Conservation (phyloP, 1,140 invertebrate genomes). For the Bombus pascuorum region DNA sequence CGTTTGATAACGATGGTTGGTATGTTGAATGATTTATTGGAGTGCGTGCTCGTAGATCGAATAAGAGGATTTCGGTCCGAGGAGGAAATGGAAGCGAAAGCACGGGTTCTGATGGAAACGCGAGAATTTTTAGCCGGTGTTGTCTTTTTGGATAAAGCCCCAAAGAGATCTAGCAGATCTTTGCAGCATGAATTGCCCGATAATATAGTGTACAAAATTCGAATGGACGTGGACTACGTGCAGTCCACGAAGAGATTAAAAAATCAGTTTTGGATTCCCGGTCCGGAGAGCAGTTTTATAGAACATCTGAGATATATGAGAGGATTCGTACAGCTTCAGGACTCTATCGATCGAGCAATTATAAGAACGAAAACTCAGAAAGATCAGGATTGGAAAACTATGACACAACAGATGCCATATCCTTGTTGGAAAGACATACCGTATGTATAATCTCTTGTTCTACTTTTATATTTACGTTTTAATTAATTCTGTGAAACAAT, state of each 20-base stretch:
- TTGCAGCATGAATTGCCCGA: constrained; percentile 68
- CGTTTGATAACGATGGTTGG: constrained; percentile 74
- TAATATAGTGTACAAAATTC: constrained; percentile 84
- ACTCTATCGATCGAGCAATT: constrained; percentile 85
- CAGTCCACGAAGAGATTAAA: constrained; percentile 84
- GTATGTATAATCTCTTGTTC: constrained; percentile 77
- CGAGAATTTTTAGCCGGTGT: constrained; percentile 84
- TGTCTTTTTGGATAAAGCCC: constrained; percentile 80
- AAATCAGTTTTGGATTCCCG: constrained; percentile 86
- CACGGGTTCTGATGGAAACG: constrained; percentile 82
- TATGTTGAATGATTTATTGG: constrained; percentile 82
- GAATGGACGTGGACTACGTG: constrained; percentile 87
- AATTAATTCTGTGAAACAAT: neutral
- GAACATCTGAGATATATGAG: constrained; percentile 86
- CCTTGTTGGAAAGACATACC: constrained; percentile 85
- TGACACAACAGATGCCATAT: constrained; percentile 87
- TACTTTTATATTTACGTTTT: neutral
- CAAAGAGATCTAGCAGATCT: constrained; percentile 61
- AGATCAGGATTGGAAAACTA: constrained; percentile 81
- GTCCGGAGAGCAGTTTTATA: constrained; percentile 85
- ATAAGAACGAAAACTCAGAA: constrained; percentile 80
- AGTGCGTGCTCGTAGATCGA: constrained; percentile 85
- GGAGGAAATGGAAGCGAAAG: constrained; percentile 81
- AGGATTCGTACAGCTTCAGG: constrained; percentile 87
- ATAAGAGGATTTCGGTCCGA: constrained; percentile 82